phyloP scores from a whole-genome alignment of 2,888 invertebrate species.

The Slavum lentiscoides region DNA sequence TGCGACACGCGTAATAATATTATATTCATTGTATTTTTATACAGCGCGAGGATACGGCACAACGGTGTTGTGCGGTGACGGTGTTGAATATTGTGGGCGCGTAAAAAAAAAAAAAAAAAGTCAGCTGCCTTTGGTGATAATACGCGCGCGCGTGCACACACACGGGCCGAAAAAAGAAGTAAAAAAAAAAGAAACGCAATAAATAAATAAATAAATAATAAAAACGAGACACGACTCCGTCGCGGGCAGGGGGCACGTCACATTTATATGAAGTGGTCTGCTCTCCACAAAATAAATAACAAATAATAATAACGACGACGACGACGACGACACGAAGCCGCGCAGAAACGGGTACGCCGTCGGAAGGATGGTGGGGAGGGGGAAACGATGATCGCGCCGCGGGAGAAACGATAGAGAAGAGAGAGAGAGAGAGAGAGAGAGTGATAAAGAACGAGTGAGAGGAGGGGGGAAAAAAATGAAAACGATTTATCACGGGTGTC shows the following conservation, averaged over 20 bases:
- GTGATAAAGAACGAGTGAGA: constrained; percentile 40
- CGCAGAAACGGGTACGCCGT: constrained; percentile 30
- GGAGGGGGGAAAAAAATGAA: constrained; percentile 55
- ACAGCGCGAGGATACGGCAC: no score
- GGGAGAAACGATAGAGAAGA: no score
- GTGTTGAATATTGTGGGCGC: constrained; percentile 32
- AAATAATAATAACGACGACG: constrained; percentile 50
- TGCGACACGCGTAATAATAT: neutral
- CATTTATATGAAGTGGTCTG: constrained; percentile 52
- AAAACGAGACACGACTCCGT: constrained; percentile 35
- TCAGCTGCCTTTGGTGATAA: constrained; percentile 14
- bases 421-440: constrained; percentile 17
- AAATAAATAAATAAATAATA: constrained; percentile 37
- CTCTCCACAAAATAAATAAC: constrained; percentile 53
- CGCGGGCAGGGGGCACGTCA: constrained; percentile 27
- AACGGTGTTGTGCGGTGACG: neutral
- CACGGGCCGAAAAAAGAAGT: neutral
- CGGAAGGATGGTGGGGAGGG: constrained; percentile 55
- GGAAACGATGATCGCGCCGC: neutral
- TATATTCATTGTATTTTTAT: no score
- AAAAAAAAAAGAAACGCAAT: neutral
- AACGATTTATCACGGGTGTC: constrained; percentile 55
- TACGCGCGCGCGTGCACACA: neutral
- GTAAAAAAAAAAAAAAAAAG: constrained; percentile 16
- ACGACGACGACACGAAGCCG: constrained; percentile 41